A percentile compares a stretch with the other conserved stretches of the same genome.
These are phyloP conservation scores for Aspidapion aeneum DNA, from an alignment of 2,888 invertebrate species.

Conservation along the genomic window DNA sequence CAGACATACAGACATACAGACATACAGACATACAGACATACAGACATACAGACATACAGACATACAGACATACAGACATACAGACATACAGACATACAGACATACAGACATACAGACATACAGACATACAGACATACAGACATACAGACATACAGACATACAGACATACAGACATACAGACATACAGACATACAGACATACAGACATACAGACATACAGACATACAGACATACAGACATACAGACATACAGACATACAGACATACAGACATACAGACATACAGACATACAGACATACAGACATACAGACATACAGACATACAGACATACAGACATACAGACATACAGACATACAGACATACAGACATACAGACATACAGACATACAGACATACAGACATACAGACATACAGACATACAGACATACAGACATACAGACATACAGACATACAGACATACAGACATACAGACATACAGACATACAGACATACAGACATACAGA, in stretches of 20 bases:
- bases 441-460: too few relatives aligned
- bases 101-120: conserved; percentile 6
- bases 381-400: background rate
- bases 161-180: conserved; percentile 9
- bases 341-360: background rate
- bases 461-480: too few relatives aligned
- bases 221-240: conserved; percentile 14
- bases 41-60: too few relatives aligned
- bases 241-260: conserved; percentile 7
- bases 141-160: conserved; percentile 11
- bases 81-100: too few relatives aligned
- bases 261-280: conserved; percentile 11
- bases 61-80: too few relatives aligned
- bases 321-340: conserved; percentile 4
- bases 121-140: conserved; percentile 1
- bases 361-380: background rate
- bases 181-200: conserved; percentile 10
- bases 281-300: conserved; percentile 11
- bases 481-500: too few relatives aligned
- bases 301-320: conserved; percentile 9
- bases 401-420: background rate
- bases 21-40: too few relatives aligned
- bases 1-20: too few relatives aligned
- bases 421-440: background rate
- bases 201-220: conserved; percentile 11